These are phyloP conservation scores for Ceratitis capitata DNA, from an alignment of 1,140 invertebrate species.

Conservation along the genomic window DNA sequence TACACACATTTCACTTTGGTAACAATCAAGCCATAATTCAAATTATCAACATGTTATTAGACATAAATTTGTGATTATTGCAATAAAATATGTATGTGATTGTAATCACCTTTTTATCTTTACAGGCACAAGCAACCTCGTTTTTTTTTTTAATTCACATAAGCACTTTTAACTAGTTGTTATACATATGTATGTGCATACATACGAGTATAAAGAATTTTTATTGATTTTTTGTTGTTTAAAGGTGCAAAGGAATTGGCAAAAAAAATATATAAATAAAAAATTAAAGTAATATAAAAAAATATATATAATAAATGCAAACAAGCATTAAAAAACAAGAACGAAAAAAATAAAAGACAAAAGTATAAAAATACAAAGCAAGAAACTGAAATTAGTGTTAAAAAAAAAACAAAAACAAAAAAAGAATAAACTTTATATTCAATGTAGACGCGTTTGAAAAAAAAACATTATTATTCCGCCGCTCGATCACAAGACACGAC, in stretches of 20 bases:
- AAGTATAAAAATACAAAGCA: neutral
- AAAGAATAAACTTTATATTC: too few species aligned
- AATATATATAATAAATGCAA: neutral
- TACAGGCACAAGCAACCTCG: neutral
- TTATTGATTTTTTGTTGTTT: neutral
- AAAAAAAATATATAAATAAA: neutral
- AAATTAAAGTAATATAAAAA: neutral
- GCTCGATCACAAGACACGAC: constrained; percentile 11
- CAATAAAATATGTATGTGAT: too few species aligned
- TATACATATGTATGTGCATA: too few species aligned
- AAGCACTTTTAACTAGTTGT: neutral
- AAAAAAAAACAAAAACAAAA: neutral
- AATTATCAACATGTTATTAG: constrained; percentile 15
- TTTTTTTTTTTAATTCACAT: neutral
- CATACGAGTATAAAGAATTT: too few species aligned
- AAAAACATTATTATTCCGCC: neutral
- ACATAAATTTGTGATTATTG: neutral
- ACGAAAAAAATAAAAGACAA: neutral
- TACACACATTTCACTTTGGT: neutral
- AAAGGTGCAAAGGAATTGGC: neutral
- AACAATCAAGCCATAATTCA: neutral
- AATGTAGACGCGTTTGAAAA: neutral
- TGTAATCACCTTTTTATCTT: constrained; percentile 27
- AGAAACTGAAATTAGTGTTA: neutral
- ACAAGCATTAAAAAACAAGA: neutral